These are phyloP conservation scores for Chlorospingus flavigularis DNA, from an alignment of 2,797 vertebrate species.

Conservation along the genomic window DNA sequence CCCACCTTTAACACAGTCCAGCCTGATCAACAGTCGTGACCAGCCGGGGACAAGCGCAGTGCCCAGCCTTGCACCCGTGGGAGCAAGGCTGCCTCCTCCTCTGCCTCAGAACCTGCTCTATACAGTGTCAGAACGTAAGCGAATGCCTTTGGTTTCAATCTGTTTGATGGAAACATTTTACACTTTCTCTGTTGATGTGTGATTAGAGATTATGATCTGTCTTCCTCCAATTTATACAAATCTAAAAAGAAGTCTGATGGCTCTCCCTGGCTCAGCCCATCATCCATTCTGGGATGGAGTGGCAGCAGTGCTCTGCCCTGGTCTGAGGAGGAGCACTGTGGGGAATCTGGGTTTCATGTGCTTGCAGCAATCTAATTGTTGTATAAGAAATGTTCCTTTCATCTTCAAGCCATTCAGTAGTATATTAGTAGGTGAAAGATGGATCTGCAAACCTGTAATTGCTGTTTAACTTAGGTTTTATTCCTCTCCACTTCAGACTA, in stretches of 20 bases:
- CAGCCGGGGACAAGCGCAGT: constrained; percentile 82
- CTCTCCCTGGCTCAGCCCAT: not conserved
- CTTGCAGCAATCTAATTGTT: not conserved
- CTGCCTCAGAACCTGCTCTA: constrained; percentile 94
- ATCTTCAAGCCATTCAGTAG: not conserved
- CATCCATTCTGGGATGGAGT: not conserved
- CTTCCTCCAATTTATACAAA: not conserved
- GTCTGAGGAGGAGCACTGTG: not conserved
- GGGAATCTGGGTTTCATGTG: not conserved
- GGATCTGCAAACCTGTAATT: not conserved
- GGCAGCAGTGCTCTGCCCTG: not conserved
- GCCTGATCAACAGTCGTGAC: constrained; percentile 88
- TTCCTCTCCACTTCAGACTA: not conserved
- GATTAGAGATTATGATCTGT: not conserved
- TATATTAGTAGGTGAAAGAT: not conserved
- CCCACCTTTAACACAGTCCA: constrained; percentile 87
- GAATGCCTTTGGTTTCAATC: not conserved
- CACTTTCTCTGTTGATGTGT: not conserved
- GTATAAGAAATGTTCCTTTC: not conserved
- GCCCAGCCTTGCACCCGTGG: constrained; percentile 78
- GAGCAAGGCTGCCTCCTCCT: constrained; percentile 81
- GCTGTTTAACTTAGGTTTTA: not conserved
- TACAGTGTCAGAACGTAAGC: constrained; percentile 96
- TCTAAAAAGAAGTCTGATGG: constrained; percentile 34
- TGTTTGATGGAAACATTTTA: not conserved